Conservation (phyloP, 2,888 invertebrate species). For the Pyrrhosoma nymphula region DNA sequence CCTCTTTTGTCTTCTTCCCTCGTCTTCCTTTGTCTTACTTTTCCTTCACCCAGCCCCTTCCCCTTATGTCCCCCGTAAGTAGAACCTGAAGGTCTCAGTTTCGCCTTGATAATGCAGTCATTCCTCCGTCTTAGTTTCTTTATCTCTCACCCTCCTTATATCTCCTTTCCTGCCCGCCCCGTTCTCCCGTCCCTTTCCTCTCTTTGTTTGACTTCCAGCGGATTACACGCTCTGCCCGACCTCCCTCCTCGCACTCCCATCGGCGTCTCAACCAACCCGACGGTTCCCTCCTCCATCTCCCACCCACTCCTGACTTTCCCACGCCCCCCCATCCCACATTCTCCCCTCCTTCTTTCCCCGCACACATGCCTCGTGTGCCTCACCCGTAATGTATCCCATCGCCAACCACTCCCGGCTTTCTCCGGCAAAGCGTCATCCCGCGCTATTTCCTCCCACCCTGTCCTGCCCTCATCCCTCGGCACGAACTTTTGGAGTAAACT, state of each 20-base stretch:
- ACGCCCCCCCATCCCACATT: neutral
- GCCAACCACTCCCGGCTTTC: neutral
- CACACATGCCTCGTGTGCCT: neutral
- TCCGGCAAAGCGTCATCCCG: neutral
- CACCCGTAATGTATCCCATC: too few relatives aligned
- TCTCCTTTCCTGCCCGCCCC: neutral
- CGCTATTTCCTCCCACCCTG: neutral
- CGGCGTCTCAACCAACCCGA: neutral
- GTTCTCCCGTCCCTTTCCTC: neutral
- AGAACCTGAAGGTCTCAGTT: conserved; percentile 1
- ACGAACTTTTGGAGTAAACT: too few relatives aligned
- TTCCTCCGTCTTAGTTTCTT: conserved; percentile 1
- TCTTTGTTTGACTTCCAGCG: neutral
- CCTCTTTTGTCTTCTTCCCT: neutral
- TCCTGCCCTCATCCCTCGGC: too few relatives aligned
- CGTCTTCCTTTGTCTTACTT: neutral
- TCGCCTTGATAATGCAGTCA: conserved; percentile 12
- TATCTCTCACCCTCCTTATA: neutral
- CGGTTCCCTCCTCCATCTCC: neutral
- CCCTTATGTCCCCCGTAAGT: neutral
- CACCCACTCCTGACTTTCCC: neutral
- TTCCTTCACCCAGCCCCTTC: neutral
- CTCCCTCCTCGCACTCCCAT: neutral
- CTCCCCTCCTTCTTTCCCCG: neutral
- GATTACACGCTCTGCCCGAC: neutral